Percentiles rank a stretch among this genome's conserved stretches.
phyloP scores from a whole-genome alignment of 2,888 invertebrate species.

The Eupithecia subfuscata region DNA sequence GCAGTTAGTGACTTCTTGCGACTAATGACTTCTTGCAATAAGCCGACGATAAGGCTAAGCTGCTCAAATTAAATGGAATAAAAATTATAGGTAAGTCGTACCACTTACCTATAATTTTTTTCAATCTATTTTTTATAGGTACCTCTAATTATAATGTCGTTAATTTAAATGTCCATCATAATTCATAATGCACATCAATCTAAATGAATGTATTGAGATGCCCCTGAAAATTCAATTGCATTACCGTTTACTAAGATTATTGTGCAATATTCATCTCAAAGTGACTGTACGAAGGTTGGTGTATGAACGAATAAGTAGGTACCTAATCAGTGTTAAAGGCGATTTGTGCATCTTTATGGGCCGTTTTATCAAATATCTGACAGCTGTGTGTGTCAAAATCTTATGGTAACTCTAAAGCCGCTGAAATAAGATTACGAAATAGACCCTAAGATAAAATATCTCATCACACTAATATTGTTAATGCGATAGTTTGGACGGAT shows the following conservation, averaged over 20 bases:
- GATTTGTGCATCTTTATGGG: neutral
- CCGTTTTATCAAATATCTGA: neutral
- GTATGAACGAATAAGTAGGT: neutral
- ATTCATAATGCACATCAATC: neutral
- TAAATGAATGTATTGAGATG: constrained; percentile 9
- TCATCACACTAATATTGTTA: too few relatives aligned
- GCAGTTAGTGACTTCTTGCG: too few relatives aligned
- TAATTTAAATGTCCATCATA: neutral
- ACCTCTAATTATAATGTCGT: neutral
- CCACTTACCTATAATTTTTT: too few relatives aligned
- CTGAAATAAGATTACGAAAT: too few relatives aligned
- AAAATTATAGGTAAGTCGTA: too few relatives aligned
- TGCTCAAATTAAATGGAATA: too few relatives aligned
- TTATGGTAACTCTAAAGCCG: neutral
- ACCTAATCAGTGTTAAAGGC: neutral
- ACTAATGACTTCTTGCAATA: too few relatives aligned
- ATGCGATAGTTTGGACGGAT: too few relatives aligned
- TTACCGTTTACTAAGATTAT: constrained; percentile 11
- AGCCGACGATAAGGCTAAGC: neutral
- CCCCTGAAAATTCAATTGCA: constrained; percentile 22
- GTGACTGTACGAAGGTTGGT: constrained; percentile 36
- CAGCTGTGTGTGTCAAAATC: neutral
- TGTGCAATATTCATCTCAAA: constrained; percentile 25
- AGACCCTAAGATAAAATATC: too few relatives aligned
- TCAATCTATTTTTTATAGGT: too few relatives aligned